Evolutionary conservation across 2,797 vertebrate genomes (phyloP).

Genomic region (Nyctibius grandis): DNA sequence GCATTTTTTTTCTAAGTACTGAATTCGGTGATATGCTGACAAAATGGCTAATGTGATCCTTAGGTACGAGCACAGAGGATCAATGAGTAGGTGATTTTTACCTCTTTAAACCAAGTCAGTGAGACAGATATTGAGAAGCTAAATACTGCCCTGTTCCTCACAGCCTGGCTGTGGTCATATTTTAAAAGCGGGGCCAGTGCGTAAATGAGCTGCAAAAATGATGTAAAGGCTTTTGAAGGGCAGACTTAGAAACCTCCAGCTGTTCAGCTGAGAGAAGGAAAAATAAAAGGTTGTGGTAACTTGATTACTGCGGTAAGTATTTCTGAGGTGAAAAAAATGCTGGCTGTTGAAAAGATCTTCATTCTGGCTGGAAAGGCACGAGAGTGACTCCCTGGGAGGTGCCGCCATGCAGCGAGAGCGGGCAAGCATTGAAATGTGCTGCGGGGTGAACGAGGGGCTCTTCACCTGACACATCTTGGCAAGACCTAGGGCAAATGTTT

Average conservation of each 20-base stretch:
- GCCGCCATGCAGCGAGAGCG: fast-evolving
- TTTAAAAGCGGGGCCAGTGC: not conserved
- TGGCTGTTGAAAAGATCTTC: not conserved
- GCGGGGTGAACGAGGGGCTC: fast-evolving
- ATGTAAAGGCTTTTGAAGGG: not conserved
- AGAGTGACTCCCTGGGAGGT: not conserved
- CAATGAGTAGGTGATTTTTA: conserved; percentile 29
- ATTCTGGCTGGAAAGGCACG: not conserved
- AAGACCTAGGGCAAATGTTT: not conserved
- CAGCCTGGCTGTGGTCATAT: not conserved
- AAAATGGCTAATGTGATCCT: conserved; percentile 5
- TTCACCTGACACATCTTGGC: not conserved
- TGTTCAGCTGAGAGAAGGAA: conserved; percentile 6
- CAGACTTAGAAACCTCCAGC: conserved; percentile 25
- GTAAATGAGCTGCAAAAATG: conserved; percentile 18
- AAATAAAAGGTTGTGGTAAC: not conserved
- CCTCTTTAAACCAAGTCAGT: conserved; percentile 1
- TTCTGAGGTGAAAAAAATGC: not conserved
- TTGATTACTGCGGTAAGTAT: not conserved
- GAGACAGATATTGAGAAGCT: conserved; percentile 14
- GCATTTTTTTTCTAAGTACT: not conserved
- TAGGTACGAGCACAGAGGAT: not conserved
- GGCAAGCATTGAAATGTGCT: not conserved
- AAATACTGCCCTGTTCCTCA: not conserved
- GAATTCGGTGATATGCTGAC: not conserved